Base-by-base conservation (phyloP, 1,140 invertebrate genomes). In the Batillaria attramentaria region DNA sequence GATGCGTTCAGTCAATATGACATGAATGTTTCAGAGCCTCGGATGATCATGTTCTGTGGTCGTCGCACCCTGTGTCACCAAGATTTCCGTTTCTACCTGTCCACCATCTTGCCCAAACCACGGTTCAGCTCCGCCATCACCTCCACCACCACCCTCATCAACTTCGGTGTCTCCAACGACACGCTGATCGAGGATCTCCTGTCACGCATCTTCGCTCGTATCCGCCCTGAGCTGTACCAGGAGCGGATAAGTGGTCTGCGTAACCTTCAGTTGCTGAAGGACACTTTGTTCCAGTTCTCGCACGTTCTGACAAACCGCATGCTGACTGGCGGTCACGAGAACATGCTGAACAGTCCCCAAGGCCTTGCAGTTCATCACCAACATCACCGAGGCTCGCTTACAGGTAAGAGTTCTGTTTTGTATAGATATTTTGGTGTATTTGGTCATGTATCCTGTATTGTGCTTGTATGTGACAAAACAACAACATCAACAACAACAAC, bases 11-110 rank as follows among this genome's bases (percentile, higher is more conserved):
- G n/a, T n/a, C n/a, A n/a, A n/a, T n/a, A n/a, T 50, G 24, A 50
- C 10, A 50, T 50, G 46, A 28, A 28, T 62, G 33, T 70, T 83
- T 18, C 82, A 90, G 89, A 90, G 37, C 85, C 89, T 37, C 78
- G 86, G 16, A 89, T 90, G 86, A 88, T 90, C 43, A 79, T 83
- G 54, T 90, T 89, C 79, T 89, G 86, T 83, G 89, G 88, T 1
- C 81, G 89, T 4, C 81, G 89, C 24, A 86, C 87, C 33, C 80
- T 89, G 39, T 90, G 89, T 78, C 87, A 90, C 74, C 85, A 86
- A 66, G 82, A 87, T 66, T 89, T 90, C 84, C 81, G 85, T 6
- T 87, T 90, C 65, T 89, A 87, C 77, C 73, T 90, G 50, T 85
- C 89, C 6, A 89, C 87, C 39, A 73, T 78, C 24, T 81, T 87